phyloP scores from a whole-genome alignment of 1,140 invertebrate species.

The Tachypleus tridentatus region DNA sequence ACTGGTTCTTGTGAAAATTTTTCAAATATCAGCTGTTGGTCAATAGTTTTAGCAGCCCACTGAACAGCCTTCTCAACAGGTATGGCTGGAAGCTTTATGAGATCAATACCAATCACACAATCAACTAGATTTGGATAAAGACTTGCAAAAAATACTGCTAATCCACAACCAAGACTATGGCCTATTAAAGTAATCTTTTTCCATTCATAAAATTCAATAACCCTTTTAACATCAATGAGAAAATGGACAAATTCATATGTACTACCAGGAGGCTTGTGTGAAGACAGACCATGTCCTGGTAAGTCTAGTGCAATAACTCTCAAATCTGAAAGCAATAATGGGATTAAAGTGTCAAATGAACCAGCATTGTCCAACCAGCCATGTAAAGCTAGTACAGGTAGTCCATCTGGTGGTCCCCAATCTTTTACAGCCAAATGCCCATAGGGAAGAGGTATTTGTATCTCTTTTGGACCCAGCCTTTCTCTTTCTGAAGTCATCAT shows the following conservation, averaged over 20 bases:
- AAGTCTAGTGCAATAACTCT: constrained; percentile 31
- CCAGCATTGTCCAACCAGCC: constrained; percentile 81
- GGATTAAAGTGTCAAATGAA: constrained; percentile 64
- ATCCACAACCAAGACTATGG: constrained; percentile 33
- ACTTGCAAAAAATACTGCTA: constrained; percentile 28
- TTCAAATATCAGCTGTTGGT: too few species aligned
- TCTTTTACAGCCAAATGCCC: constrained; percentile 56
- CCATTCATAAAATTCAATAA: constrained; percentile 67
- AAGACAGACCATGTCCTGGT: constrained; percentile 60
- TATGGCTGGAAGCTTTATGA: constrained; percentile 38
- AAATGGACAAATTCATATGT: constrained; percentile 59
- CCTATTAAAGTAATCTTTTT: constrained; percentile 44
- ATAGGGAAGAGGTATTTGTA: constrained; percentile 62
- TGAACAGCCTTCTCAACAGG: neutral
- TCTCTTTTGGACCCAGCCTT: constrained; percentile 21
- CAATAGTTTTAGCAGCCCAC: too few species aligned
- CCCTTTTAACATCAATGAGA: constrained; percentile 53
- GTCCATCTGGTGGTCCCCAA: constrained; percentile 48
- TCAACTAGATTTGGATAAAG: constrained; percentile 37
- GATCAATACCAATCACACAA: constrained; percentile 37
- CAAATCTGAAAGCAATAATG: constrained; percentile 39
- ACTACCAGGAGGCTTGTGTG: constrained; percentile 57
- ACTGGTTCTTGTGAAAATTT: neutral
- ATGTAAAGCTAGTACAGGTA: constrained; percentile 56
- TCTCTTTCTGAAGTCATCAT: too few species aligned